Conservation (phyloP, 2,888 invertebrate genomes). For the Eustalomyia histrio region DNA sequence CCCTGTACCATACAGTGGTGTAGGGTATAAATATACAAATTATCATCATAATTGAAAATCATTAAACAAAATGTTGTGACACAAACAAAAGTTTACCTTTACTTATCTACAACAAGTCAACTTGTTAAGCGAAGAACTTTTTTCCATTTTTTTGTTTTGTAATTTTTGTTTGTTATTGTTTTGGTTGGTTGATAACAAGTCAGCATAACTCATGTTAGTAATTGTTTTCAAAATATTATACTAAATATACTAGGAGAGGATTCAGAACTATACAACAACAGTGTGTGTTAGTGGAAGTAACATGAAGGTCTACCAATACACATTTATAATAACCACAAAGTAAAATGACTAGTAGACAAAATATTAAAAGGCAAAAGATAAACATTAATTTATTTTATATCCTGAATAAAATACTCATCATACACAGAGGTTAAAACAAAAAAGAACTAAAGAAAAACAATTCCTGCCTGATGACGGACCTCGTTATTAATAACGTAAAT, state of each 20-base stretch:
- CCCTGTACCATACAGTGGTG: no score
- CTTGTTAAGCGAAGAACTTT: slow-evolving; percentile 52
- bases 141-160: slow-evolving; percentile 18
- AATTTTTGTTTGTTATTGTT: slow-evolving; percentile 1
- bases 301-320: not conserved
- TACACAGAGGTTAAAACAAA: slow-evolving; percentile 17
- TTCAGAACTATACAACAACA: slow-evolving; percentile 32
- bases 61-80: slow-evolving; percentile 48
- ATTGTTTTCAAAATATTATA: slow-evolving; percentile 51
- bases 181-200: slow-evolving; percentile 42
- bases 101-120: slow-evolving; percentile 37
- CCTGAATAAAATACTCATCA: slow-evolving; percentile 22
- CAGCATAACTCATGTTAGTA: slow-evolving; percentile 49
- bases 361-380: slow-evolving; percentile 30
- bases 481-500: slow-evolving; percentile 60
- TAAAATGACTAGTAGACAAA: slow-evolving; percentile 6
- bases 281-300: no score
- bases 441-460: slow-evolving; percentile 21
- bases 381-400: slow-evolving; percentile 54
- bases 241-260: slow-evolving; percentile 41
- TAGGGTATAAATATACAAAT: slow-evolving; percentile 51
- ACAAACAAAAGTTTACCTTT: slow-evolving; percentile 48
- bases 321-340: slow-evolving; percentile 8
- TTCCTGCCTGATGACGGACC: slow-evolving; percentile 47
- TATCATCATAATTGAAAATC: slow-evolving; percentile 52